phyloP scores from a whole-genome alignment of 2,797 vertebrate genomes.

The Gallinago stenura region DNA sequence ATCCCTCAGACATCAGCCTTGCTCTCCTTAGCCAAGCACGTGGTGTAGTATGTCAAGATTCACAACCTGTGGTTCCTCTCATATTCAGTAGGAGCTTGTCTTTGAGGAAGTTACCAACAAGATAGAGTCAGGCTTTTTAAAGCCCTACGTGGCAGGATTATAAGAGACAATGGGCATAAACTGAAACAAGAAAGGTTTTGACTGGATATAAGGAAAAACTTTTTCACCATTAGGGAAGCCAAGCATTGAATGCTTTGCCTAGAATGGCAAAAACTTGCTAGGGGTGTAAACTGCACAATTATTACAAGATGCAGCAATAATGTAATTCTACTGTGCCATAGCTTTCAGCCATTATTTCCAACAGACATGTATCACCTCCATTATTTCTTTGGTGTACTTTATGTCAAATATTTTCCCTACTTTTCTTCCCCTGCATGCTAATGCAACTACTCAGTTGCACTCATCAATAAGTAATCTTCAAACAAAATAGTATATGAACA shows the following conservation, averaged over 20 bases:
- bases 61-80: background rate
- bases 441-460: background rate
- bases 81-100: background rate
- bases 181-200: background rate
- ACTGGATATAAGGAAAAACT: background rate
- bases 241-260: background rate
- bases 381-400: background rate
- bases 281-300: background rate
- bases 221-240: background rate
- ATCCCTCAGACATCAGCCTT: background rate
- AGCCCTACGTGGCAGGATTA: background rate
- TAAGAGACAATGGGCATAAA: background rate
- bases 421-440: background rate
- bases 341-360: background rate
- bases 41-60: background rate
- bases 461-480: background rate
- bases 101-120: background rate
- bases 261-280: background rate
- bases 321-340: background rate
- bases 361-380: background rate
- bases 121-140: background rate
- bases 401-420: background rate
- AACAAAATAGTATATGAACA: background rate
- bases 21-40: background rate
- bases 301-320: background rate